phyloP scores from a whole-genome alignment of 2,797 vertebrate species.

The Paramormyrops hopkinsi region DNA sequence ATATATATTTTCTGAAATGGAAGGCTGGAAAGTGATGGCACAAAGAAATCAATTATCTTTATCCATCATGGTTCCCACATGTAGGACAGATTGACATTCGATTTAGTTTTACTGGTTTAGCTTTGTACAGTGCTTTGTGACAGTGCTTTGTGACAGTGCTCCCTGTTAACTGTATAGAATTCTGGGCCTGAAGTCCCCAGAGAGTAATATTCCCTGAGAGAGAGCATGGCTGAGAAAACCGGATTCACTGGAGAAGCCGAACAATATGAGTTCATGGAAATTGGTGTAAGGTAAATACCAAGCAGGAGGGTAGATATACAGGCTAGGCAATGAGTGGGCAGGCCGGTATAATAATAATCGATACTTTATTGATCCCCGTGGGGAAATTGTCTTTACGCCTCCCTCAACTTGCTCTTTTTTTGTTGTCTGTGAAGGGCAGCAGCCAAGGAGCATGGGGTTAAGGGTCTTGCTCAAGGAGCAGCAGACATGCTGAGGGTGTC shows the following conservation, averaged over 20 bases:
- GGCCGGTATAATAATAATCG: neutral
- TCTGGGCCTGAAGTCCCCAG: neutral
- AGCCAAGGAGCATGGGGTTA: too few relatives aligned
- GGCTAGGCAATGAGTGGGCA: neutral
- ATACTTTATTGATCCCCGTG: too few relatives aligned
- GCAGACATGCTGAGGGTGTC: too few relatives aligned
- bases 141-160: neutral
- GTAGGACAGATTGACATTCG: neutral
- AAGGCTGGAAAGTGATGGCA: neutral
- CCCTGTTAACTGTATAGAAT: neutral
- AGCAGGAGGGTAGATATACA: neutral
- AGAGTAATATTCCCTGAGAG: neutral
- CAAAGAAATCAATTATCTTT: neutral
- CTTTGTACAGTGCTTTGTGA: neutral
- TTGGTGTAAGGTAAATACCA: neutral
- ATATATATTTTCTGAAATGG: neutral
- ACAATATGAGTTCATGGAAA: neutral
- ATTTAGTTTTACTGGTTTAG: neutral
- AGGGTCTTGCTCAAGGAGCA: too few relatives aligned
- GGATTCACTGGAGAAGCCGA: neutral
- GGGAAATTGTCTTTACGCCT: too few relatives aligned
- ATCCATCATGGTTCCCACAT: neutral
- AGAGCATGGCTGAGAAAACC: neutral
- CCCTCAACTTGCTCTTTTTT: too few relatives aligned
- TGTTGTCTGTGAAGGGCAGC: too few relatives aligned